These are phyloP conservation scores for Xiphophorus couchianus DNA, from an alignment of 2,113 vertebrate genomes.

Conservation along the genomic window DNA sequence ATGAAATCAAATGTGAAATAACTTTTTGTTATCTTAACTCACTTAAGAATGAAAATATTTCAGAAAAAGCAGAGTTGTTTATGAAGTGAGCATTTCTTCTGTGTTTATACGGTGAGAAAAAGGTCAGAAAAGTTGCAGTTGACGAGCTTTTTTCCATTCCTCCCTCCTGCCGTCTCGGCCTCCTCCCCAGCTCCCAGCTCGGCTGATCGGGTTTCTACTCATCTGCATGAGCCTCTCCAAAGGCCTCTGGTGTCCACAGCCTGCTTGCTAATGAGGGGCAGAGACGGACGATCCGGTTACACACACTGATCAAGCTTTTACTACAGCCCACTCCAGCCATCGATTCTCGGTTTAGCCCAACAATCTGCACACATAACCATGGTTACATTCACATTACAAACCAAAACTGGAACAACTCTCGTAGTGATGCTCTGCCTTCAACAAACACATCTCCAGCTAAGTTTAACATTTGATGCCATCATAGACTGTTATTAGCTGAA, in stretches of 20 bases:
- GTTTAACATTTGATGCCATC: not conserved
- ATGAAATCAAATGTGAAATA: not conserved
- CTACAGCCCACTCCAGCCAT: slow-evolving; percentile 41
- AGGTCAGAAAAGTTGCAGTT: slow-evolving; percentile 13
- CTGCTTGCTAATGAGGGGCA: slow-evolving; percentile 64
- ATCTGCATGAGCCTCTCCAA: slow-evolving; percentile 68
- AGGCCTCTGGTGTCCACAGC: slow-evolving; percentile 69
- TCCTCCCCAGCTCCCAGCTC: slow-evolving; percentile 18
- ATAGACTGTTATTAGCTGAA: slow-evolving; percentile 34
- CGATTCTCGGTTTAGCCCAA: slow-evolving; percentile 62
- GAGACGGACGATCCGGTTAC: slow-evolving; percentile 64
- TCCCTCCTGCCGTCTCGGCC: slow-evolving; percentile 31
- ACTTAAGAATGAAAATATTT: not conserved
- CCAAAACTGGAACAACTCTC: not conserved
- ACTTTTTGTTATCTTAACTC: not conserved
- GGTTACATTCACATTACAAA: not conserved
- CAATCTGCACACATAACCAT: slow-evolving; percentile 14
- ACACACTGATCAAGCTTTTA: slow-evolving; percentile 36
- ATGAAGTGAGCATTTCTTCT: not conserved
- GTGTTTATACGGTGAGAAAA: not conserved
- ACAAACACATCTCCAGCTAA: not conserved
- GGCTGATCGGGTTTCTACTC: slow-evolving; percentile 70
- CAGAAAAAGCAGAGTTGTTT: not conserved
- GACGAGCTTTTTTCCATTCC: slow-evolving; percentile 20
- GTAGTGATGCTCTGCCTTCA: not conserved